Evolutionary conservation across 2,113 vertebrate genomes (phyloP), one percentile per base, ranked within the genome.

Genomic region (Calonectris borealis): DNA sequence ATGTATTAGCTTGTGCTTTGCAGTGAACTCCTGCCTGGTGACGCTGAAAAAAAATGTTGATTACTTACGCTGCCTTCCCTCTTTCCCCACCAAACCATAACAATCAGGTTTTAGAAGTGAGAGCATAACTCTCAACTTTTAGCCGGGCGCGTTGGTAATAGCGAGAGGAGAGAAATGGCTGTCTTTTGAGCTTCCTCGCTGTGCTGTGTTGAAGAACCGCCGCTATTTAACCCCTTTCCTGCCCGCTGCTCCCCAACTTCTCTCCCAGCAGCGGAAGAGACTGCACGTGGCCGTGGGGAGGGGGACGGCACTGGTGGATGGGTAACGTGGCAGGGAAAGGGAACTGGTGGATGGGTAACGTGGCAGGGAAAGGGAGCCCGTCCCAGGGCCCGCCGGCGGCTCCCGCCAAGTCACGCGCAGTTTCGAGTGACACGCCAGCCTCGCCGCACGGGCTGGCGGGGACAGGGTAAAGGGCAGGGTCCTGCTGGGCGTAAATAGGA

Each of bases 391-490:
- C 2, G 1, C 34, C 2, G 2, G 52, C 1, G 7, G 73, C 54
- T 82, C 44, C 29, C 4, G 29, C 57, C 76, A 54, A 48, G 83
- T 71, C 80, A 49, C n/a, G 3, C 7, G 11, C 16, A 4, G 58
- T 77, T 57, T 12, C 4, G 10, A 68, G 51, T 25, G 80, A 46
- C 40, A 26, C 0, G 0, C 42, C 78, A 52, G 80, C 24, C 57
- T 51, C 0, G 0, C 26, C 0, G 3, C 1, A 5, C 1, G 40
- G 86, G 75, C 66, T 46, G 64, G n/a, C 2, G 9, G 70, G 36
- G 25, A 40, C 2, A 1, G 61, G 66, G 38, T 40, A 36, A 76
- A 68, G 61, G 36, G 57, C 62, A 60, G 80, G 1, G 24, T 64
- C 49, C 72, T 77, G 36, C 57, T 4, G 16, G 52, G 22, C 3